Conservation (phyloP, 1,140 invertebrate genomes). For the Macrobrachium nipponense region DNA sequence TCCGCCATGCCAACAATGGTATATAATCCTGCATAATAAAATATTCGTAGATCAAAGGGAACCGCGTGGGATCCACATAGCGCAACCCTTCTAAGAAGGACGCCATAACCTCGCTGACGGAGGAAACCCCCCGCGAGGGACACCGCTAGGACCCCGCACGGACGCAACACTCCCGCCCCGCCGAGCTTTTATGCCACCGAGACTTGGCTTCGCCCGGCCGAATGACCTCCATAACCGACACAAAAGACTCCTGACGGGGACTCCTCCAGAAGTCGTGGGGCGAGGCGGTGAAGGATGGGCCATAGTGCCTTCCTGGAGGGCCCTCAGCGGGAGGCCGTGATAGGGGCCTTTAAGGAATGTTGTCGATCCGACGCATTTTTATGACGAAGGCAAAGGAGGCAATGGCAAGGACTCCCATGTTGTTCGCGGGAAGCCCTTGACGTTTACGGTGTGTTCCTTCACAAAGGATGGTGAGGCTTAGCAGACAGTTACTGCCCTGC, state of each 20-base stretch:
- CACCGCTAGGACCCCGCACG: neutral
- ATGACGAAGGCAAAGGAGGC: too few relatives aligned
- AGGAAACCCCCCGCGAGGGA: too few relatives aligned
- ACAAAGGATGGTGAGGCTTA: too few relatives aligned
- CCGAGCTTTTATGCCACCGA: slow-evolving; percentile 20
- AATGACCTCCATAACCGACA: slow-evolving; percentile 19
- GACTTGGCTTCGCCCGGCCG: slow-evolving; percentile 7
- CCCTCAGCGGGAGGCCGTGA: neutral
- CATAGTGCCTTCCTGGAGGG: neutral
- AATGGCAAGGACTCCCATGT: too few relatives aligned
- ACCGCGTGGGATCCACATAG: neutral
- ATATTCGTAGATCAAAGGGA: neutral
- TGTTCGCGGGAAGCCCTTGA: too few relatives aligned
- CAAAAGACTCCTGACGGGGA: slow-evolving; percentile 6
- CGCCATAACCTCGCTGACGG: too few relatives aligned
- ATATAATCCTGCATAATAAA: neutral
- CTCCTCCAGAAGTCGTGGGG: slow-evolving; percentile 45
- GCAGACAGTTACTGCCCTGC: too few relatives aligned
- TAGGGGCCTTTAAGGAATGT: neutral
- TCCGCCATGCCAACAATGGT: neutral
- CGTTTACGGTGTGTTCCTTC: too few relatives aligned
- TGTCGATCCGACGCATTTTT: neutral
- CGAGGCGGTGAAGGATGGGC: slow-evolving; percentile 23
- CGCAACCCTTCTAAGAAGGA: neutral
- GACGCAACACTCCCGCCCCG: neutral